These are phyloP conservation scores for Callyntrura sp. DNA, from an alignment of 2,888 invertebrate species.

Conservation along the genomic window DNA sequence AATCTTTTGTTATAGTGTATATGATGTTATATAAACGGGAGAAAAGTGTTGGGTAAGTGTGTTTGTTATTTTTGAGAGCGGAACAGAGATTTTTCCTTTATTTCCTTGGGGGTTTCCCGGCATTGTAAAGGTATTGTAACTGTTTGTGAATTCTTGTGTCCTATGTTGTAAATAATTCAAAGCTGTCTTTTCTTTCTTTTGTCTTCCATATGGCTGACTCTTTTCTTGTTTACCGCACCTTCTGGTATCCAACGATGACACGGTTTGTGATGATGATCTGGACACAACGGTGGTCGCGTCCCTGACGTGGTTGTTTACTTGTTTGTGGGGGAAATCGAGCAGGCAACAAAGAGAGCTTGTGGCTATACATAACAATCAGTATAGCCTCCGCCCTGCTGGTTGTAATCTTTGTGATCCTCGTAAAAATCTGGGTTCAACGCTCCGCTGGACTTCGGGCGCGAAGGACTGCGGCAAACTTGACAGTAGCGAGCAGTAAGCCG, in stretches of 20 bases:
- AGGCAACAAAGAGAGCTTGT: slow-evolving; percentile 93
- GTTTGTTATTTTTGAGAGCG: no score
- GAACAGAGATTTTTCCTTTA: slow-evolving; percentile 34
- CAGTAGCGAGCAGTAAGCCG: slow-evolving; percentile 80
- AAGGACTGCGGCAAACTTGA: slow-evolving; percentile 51
- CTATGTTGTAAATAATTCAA: slow-evolving; percentile 70
- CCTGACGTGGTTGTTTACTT: slow-evolving; percentile 4
- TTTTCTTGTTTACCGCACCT: slow-evolving; percentile 34
- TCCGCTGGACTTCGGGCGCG: slow-evolving; percentile 46
- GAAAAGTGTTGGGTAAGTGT: no score
- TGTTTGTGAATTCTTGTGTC: slow-evolving; percentile 56
- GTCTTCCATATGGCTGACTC: slow-evolving; percentile 8
- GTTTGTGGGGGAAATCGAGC: slow-evolving; percentile 84
- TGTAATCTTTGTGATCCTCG: slow-evolving; percentile 89
- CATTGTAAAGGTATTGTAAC: slow-evolving; percentile 11
- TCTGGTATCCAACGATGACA: slow-evolving; percentile 49
- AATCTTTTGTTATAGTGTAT: not conserved
- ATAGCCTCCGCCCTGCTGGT: slow-evolving; percentile 90
- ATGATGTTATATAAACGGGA: not conserved
- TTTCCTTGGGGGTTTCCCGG: not conserved
- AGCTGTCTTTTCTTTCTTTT: slow-evolving; percentile 58
- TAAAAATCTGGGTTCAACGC: slow-evolving; percentile 88
- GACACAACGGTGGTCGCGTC: slow-evolving; percentile 35
- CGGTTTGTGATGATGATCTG: slow-evolving; percentile 10
- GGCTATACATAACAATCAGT: slow-evolving; percentile 93